Evolutionary conservation across 1,140 invertebrate species (phyloP), one percentile per base, ranked within the genome.

Genomic region (Reticulitermes speratus): DNA sequence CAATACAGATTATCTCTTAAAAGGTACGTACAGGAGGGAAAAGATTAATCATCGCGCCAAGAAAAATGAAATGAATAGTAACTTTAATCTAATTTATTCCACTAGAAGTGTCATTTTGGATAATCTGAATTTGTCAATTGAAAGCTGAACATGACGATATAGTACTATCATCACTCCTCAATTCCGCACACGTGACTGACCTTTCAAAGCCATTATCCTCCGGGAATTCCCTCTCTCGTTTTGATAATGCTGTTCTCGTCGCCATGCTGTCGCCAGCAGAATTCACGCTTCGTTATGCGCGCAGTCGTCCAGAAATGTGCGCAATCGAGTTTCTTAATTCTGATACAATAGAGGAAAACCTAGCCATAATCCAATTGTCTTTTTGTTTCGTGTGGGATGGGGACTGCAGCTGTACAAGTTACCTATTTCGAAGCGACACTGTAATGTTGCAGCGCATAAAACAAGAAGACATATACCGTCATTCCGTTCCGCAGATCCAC

Each of bases 281-380:
- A 84, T 84, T 84, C 32, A 84, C 83, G 83, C 83, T 84, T 30
- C 83, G 48, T 84, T 84, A 84, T 84, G 25, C 48, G 32, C 14
- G 7, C 48, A 84, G 83, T 30, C 83, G 83, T 84, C 83, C 11
- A 84, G 83, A 84, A 84, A 84, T 44, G 44, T 84, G 83, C 44
- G 48, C 83, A 84, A 84, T 84, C 48, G 83, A 84, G 83, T 45
- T 84, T 44, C 83, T 84, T 84, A 84, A 84, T 84, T 84, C 25
- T 44, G 44, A 84, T 45, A 84, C 48, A 84, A 84, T 84, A 30
- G 83, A 44, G 83, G 32, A 45, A 84, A 84, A 44, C 65, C 25
- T 75, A 75, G 25, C 65, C 65, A 75, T 75, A 75, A 75, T 75
- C 65, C 65, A 75, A 30, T 75, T 75, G 65, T 75, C 65, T 75